These are phyloP conservation scores for Hepsetus odoe DNA, from an alignment of 2,113 vertebrate genomes.

Conservation along the genomic window DNA sequence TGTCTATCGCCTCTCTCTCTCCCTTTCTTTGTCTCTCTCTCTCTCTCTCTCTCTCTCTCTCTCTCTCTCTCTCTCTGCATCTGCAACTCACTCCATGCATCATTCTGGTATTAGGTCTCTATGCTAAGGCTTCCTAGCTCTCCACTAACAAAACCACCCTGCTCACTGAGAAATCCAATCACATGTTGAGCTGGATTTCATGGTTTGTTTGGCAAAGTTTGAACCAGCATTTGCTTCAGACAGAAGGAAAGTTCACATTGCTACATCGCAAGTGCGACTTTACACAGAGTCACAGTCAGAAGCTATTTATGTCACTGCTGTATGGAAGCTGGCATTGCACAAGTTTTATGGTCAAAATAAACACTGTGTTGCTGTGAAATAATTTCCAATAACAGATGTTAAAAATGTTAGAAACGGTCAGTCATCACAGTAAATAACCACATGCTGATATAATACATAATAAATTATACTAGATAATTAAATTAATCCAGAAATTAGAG, in stretches of 20 bases:
- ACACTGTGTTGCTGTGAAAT: too few species aligned
- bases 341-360: too few species aligned
- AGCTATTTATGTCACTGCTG: neutral
- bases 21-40: constrained; percentile 50
- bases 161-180: constrained; percentile 35
- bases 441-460: too few species aligned
- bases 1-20: constrained; percentile 39
- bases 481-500: too few species aligned
- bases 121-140: constrained; percentile 36
- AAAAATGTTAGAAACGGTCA: too few species aligned
- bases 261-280: neutral
- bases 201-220: constrained; percentile 1
- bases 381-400: too few species aligned
- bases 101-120: constrained; percentile 24
- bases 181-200: constrained; percentile 10
- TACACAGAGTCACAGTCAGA: neutral
- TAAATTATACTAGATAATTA: too few species aligned
- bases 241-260: neutral
- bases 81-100: constrained; percentile 24
- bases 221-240: neutral
- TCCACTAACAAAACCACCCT: constrained; percentile 28
- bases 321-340: neutral
- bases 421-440: too few species aligned
- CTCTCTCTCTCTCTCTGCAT: constrained; percentile 29
- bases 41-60: constrained; percentile 53